Conservation (phyloP, 2,797 vertebrate genomes). For the Sphaeramia orbicularis region DNA sequence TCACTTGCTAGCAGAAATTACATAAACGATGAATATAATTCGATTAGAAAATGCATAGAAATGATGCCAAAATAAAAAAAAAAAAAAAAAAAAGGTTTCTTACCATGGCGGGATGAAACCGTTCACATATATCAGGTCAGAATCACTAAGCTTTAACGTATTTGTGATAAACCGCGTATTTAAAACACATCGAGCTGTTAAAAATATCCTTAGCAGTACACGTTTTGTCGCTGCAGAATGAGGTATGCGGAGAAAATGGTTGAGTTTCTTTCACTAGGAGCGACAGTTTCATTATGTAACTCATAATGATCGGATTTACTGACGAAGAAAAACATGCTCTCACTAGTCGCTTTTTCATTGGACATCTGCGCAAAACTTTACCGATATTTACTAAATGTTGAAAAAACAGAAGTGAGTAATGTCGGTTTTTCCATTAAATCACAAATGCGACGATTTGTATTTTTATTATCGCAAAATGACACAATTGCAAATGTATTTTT, state of each 20-base stretch:
- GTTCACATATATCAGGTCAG: conserved; percentile 20
- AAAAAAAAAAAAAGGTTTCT: conserved; percentile 10
- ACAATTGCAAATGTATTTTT: too few relatives aligned
- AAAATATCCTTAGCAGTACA: conserved; percentile 4
- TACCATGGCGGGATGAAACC: conserved; percentile 11
- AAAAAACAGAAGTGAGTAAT: too few relatives aligned
- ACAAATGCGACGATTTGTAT: too few relatives aligned
- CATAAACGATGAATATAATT: conserved; percentile 14
- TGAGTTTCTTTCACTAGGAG: conserved; percentile 6
- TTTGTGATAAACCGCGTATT: conserved; percentile 16
- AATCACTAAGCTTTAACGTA: conserved; percentile 19
- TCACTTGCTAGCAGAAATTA: conserved; percentile 35
- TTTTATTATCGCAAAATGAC: too few relatives aligned
- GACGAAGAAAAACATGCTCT: not conserved
- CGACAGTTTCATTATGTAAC: not conserved
- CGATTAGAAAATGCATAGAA: conserved; percentile 40
- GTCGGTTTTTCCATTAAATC: too few relatives aligned
- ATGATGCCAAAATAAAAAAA: conserved; percentile 8
- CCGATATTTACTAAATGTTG: too few relatives aligned
- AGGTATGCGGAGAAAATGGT: not conserved
- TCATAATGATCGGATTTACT: not conserved
- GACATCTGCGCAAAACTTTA: too few relatives aligned
- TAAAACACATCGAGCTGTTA: conserved; percentile 7
- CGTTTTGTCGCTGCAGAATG: not conserved
- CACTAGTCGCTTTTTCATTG: too few relatives aligned